Base-by-base conservation (phyloP, 2,113 vertebrate genomes). In the Speoplatyrhinus poulsoni region DNA sequence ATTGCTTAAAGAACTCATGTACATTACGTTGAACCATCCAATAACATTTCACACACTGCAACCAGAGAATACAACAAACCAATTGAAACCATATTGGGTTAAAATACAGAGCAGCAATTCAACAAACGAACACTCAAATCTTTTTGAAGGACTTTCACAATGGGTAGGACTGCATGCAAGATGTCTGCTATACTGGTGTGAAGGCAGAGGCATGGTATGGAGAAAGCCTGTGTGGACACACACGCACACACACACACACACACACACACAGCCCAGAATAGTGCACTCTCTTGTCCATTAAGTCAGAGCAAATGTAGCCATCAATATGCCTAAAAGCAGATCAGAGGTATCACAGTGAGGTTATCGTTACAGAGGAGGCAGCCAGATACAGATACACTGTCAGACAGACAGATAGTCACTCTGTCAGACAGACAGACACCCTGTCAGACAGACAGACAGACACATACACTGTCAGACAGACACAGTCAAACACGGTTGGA, bases 271-370 rank as follows among this genome's bases (percentile, higher is more conserved):
- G 54, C 82, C 61, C 17, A 46, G 57, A 62, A 69, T 66, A 7
- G 66, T 57, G 66, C 70, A 55, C 52, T 72, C 70, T 61, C 12
- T 16, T 52, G 58, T 65, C 72, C 56, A 61, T 79, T 78, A 71
- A 73, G 60, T 77, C 58, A 59, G 46, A 55, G 67, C 67, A 67
- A 52, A 77, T 68, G 76, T 26, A 56, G 62, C 72, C 59, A 73
- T 82, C 76, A 73, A 72, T 72, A 53, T 41, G 71, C 75, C 67
- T 58, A 59, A 75, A 32, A 72, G 62, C 71, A 69, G 70, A 74
- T 81, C 63, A 62, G 41, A 68, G n/a, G 56, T 33, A 62, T 60
- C 9, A 36, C 54, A 32, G 55, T 19, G 62, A 70, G 77, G 41
- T 41, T 5, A 69, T 64, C 54, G 57, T 59, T 12, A 33, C 36